Evolutionary conservation across 2,888 invertebrate genomes (phyloP).

Genomic region (Agonopterix heracliana): DNA sequence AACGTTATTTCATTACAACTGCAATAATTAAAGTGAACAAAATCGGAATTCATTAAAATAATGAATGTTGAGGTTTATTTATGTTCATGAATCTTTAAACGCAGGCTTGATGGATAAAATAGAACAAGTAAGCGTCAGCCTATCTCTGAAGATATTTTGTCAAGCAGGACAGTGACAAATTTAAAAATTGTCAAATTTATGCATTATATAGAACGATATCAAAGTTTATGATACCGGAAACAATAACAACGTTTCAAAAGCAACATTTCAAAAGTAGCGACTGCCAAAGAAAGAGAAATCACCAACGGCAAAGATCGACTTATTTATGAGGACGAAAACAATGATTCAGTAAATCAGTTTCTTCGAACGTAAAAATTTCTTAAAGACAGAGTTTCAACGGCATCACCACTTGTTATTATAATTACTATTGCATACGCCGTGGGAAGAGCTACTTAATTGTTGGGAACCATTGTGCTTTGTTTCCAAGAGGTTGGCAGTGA

Average conservation of each 20-base stretch:
- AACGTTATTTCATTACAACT: no score
- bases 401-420: constrained; percentile 35
- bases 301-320: constrained; percentile 14
- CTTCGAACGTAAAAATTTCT: constrained; percentile 19
- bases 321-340: constrained; percentile 23
- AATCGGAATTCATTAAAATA: no score
- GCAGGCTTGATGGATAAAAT: no score
- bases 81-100: no score
- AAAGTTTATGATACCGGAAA: no score
- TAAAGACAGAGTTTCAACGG: constrained; percentile 8
- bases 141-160: no score
- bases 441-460: constrained; percentile 46
- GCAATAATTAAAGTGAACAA: no score
- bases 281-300: constrained; percentile 13
- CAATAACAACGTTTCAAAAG: not conserved
- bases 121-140: no score
- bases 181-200: no score
- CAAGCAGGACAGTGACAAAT: no score
- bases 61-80: no score
- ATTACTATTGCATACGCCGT: constrained; percentile 37
- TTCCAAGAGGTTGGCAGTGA: constrained; percentile 26
- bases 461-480: constrained; percentile 48
- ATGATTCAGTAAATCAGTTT: constrained; percentile 33
- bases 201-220: no score
- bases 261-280: constrained; percentile 5